Evolutionary conservation across 2,113 vertebrate species (phyloP).

Genomic region (Pongo pygmaeus): DNA sequence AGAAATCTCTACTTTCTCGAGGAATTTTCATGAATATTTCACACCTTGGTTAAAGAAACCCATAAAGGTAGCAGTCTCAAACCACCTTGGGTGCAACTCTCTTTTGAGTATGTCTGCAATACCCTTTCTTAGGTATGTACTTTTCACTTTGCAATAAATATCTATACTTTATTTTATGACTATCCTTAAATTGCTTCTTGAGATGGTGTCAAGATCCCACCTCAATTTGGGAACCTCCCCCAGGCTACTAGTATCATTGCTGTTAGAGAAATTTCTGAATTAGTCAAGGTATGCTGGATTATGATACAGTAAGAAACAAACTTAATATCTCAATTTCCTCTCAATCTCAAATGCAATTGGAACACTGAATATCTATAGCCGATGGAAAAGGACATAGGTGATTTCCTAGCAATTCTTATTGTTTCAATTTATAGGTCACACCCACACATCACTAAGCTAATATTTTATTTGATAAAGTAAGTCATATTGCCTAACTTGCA

Average conservation of each 20-base stretch:
- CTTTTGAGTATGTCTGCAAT: too few relatives aligned
- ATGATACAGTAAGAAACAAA: background rate
- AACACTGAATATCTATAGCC: background rate
- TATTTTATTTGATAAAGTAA: background rate
- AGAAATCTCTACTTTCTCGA: too few relatives aligned
- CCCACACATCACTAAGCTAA: background rate
- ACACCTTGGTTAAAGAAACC: too few relatives aligned
- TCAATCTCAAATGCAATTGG: background rate
- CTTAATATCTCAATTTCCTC: background rate
- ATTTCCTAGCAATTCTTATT: background rate
- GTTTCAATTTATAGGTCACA: background rate
- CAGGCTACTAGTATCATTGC: background rate
- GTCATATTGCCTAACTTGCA: background rate
- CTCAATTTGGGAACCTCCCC: too few relatives aligned
- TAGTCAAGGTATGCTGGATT: background rate
- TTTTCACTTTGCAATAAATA: too few relatives aligned
- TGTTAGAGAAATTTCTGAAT: background rate
- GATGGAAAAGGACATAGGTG: background rate
- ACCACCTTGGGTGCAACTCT: too few relatives aligned
- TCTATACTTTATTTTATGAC: too few relatives aligned
- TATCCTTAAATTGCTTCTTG: too few relatives aligned
- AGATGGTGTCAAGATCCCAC: too few relatives aligned
- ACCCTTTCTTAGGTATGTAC: too few relatives aligned
- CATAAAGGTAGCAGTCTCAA: too few relatives aligned
- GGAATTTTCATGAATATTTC: too few relatives aligned